Conservation (phyloP, 1,140 invertebrate genomes). For the Meteorus sp. region DNA sequence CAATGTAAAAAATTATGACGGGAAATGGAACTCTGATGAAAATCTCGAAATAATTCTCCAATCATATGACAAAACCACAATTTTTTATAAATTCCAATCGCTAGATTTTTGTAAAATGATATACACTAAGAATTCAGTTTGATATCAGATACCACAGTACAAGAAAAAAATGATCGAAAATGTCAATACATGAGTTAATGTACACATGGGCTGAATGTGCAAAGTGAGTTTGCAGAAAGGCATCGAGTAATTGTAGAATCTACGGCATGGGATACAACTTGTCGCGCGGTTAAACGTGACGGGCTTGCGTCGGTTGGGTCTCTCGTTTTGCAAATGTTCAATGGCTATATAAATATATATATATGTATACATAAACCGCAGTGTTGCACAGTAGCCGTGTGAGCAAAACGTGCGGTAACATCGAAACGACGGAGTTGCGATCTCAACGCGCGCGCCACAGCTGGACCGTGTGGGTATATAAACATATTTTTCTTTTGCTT, state of each 20-base stretch:
- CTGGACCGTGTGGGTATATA: neutral
- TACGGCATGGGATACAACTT: slow-evolving; percentile 50
- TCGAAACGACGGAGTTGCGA: neutral
- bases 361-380: no score
- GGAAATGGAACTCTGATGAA: no score
- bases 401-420: no score
- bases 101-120: no score
- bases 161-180: neutral
- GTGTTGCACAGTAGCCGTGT: no score
- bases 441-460: slow-evolving; percentile 2
- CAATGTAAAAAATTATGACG: no score
- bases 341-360: neutral
- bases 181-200: no score
- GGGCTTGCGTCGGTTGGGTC: neutral
- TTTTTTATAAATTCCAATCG: no score
- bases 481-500: slow-evolving; percentile 17
- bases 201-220: neutral
- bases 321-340: neutral
- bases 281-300: slow-evolving; percentile 33
- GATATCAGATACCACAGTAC: no score
- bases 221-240: slow-evolving; percentile 51
- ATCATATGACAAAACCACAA: no score
- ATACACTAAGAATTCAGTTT: no score
- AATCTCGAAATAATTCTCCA: no score
- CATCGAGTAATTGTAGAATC: slow-evolving; percentile 58